Base-by-base conservation (phyloP, 2,113 vertebrate genomes). In the Epinephelus cyanopodus region DNA sequence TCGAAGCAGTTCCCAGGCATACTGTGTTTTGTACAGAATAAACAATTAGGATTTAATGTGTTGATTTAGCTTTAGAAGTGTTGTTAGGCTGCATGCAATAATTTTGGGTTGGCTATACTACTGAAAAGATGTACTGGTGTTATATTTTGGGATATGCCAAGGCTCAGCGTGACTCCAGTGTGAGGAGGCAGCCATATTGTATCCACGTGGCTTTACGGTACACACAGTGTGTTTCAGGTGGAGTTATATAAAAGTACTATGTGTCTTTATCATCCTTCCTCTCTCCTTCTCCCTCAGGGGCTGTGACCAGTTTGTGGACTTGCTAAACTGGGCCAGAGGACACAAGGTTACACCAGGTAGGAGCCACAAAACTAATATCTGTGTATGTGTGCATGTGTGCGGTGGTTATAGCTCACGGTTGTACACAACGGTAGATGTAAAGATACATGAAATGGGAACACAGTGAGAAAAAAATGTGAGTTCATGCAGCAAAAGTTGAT, bases 271-370 rank as follows among this genome's bases (percentile, higher is more conserved):
- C 9, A 18, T 27, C 54, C 17, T 19, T 0, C n/a, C 5, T 64
- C 57, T 77, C 21, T 63, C 11, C 75, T 14, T 56, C 5, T 62
- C 53, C 23, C 2, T 2, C 65, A 89, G 87, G 76, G 11, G 29
- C 67, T 39, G 15, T 23, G 68, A 58, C 53, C 66, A 39, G 62
- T 33, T 70, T 57, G 45, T 71, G 84, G 81, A 86, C 82, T 84
- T 58, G 29, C 57, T 84, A 52, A 79, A 64, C 52, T 47, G 79
- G 81, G 85, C 61, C 54, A 25, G 73, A 74, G 23, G 54, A 9
- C 45, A 84, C 37, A 78, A 89, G 91, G 91, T 92, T 50, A 9
- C 50, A 84, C 37, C 78, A 89, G 91, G 91, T 92, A 89, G 52
- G 89, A 81, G 2, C 33, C n/a, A 14, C 11, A 0, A 21, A 29